Percentiles rank a stretch among this genome's conserved stretches.
Conservation (phyloP, 2,113 vertebrate species). For the Planiliza haematocheilus region DNA sequence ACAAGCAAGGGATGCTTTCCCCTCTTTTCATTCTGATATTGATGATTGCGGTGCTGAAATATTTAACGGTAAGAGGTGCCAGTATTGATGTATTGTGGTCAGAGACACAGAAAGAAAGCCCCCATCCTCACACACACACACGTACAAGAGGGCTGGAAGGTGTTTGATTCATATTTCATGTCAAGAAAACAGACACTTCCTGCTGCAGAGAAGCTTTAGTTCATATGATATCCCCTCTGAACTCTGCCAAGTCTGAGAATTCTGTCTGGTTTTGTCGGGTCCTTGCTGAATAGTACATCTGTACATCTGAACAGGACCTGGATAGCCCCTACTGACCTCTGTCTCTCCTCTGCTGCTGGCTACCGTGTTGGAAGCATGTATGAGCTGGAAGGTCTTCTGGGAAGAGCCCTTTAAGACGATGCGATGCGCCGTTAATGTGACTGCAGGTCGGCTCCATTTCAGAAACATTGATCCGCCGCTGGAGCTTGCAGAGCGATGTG, state of each 20-base stretch:
- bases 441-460: constrained; percentile 80
- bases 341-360: constrained; percentile 66
- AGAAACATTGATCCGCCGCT: constrained; percentile 79
- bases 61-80: constrained; percentile 39
- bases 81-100: constrained; percentile 57
- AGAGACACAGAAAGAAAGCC: constrained; percentile 40
- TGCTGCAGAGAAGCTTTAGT: constrained; percentile 41
- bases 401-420: constrained; percentile 81
- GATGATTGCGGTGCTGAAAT: constrained; percentile 38
- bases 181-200: constrained; percentile 60
- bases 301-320: constrained; percentile 71
- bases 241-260: constrained; percentile 29
- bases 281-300: constrained; percentile 72
- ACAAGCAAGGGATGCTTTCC: constrained; percentile 1
- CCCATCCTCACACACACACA: constrained; percentile 4
- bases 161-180: constrained; percentile 72
- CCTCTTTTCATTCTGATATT: constrained; percentile 39
- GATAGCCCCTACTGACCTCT: constrained; percentile 67
- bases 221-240: constrained; percentile 36
- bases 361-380: constrained; percentile 47
- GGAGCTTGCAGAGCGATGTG: constrained; percentile 23
- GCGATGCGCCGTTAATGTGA: constrained; percentile 80
- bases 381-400: constrained; percentile 76
- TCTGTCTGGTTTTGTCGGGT: constrained; percentile 58
- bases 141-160: constrained; percentile 33